Base-by-base conservation (phyloP, 2,797 vertebrate species). In the Acanthurus lineatus region DNA sequence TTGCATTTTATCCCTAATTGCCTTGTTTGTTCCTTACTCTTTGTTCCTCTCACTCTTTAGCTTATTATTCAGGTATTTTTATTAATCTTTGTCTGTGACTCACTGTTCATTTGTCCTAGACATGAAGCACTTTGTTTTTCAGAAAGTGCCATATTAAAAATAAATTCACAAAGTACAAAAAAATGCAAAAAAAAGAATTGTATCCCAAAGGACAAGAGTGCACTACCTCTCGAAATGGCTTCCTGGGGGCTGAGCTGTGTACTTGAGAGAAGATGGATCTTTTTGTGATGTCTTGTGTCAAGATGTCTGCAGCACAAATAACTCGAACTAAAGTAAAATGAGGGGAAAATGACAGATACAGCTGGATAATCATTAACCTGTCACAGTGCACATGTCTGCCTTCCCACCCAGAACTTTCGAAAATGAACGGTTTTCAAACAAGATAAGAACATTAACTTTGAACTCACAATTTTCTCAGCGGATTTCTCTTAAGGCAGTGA, bases 361-460 rank as follows among this genome's bases (percentile, higher is more conserved):
- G 77, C 64, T 62, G 60, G 78, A 82, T 88, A 67, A 89, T 88
- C 78, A 84, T 89, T 81, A 89, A 87, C 72, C 82, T 79, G 85
- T 86, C 89, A 86, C 67, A 16, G 48, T 32, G 84, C 84, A 81
- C 71, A 52, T 84, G 87, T 86, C 82, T 49, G 59, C 63, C 63
- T 65, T 73, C 58, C 69, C 66, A 67, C 52, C 42, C 76, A 54
- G 80, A 82, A 89, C 66, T 67, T 70, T 76, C 11, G n/a, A 42
- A 81, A 89, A 82, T 84, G 48, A 90, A 79, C 71, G 63, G 48
- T 61, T 92, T 89, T 84, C 62, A 82, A 83, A 85, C 60, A 59
- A 85, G 75, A 86, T 75, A 76, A 83, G 72, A 56, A 79, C 59
- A 70, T 83, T 84, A 76, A 69, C 61, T 79, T 67, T 69, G 56